phyloP scores from a whole-genome alignment of 2,888 invertebrate genomes.

The Ophion slaviceki region DNA sequence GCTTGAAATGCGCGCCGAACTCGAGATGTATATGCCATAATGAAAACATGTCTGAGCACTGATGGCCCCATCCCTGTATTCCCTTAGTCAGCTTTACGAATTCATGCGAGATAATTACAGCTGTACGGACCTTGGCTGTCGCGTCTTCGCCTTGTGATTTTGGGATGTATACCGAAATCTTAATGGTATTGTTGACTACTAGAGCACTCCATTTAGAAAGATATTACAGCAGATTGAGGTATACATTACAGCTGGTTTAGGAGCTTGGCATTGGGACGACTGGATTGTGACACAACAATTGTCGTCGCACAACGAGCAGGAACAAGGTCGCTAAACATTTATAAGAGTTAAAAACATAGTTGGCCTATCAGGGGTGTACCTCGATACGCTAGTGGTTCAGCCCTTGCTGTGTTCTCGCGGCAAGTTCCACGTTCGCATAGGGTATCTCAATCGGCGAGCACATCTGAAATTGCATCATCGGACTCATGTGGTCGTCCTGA shows the following conservation, averaged over 20 bases:
- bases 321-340: constrained; percentile 40
- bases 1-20: neutral
- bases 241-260: neutral
- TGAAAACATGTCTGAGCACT: neutral
- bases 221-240: neutral
- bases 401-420: constrained; percentile 73
- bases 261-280: neutral
- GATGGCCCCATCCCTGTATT: no score
- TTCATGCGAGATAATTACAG: neutral
- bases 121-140: neutral
- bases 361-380: constrained; percentile 10
- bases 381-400: constrained; percentile 70
- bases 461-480: constrained; percentile 78
- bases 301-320: constrained; percentile 24
- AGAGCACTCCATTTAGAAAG: neutral
- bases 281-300: neutral
- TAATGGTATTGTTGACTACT: neutral
- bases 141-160: neutral
- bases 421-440: constrained; percentile 75
- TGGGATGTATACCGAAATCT: neutral
- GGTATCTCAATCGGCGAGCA: constrained; percentile 77
- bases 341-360: constrained; percentile 24
- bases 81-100: neutral
- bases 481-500: constrained; percentile 70
- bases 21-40: neutral